A percentile compares a stretch with the other conserved stretches of the same genome.
phyloP scores from a whole-genome alignment of 2,888 invertebrate species.

The Cheilosia variabilis region DNA sequence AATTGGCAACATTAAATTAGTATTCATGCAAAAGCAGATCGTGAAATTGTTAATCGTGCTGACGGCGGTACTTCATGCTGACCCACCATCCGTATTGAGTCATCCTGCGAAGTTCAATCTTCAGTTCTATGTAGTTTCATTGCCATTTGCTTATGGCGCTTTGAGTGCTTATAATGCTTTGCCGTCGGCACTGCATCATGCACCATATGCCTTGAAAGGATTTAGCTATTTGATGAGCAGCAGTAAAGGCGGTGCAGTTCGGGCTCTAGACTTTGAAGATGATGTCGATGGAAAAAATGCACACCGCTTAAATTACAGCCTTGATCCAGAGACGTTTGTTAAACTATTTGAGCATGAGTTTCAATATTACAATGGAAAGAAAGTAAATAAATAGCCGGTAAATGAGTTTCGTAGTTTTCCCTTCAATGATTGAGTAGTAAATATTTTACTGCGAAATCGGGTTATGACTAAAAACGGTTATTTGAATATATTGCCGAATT shows the following conservation, averaged over 20 bases:
- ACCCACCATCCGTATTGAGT: not conserved
- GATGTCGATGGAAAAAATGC: not conserved
- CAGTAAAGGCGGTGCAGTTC: not conserved
- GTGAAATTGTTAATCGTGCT: not conserved
- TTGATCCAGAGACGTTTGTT: not conserved
- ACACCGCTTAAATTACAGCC: not conserved
- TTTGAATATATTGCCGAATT: no score
- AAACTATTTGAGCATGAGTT: slow-evolving; percentile 8
- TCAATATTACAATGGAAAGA: not conserved
- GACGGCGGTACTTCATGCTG: not conserved
- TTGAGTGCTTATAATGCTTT: slow-evolving; percentile 4
- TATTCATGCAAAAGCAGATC: not conserved
- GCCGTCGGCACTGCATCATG: slow-evolving; percentile 14
- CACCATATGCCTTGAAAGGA: slow-evolving; percentile 1
- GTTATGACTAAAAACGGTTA: no score
- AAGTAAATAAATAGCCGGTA: not conserved
- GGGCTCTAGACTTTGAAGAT: not conserved
- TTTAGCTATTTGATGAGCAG: not conserved
- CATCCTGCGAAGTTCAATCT: not conserved
- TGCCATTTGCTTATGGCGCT: slow-evolving; percentile 11
- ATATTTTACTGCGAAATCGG: no score
- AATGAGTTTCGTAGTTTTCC: no score
- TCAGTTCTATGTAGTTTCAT: not conserved
- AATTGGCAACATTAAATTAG: not conserved
- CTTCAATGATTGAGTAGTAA: no score